Conservation (phyloP, 2,888 invertebrate species). For the Frankliniella intonsa region DNA sequence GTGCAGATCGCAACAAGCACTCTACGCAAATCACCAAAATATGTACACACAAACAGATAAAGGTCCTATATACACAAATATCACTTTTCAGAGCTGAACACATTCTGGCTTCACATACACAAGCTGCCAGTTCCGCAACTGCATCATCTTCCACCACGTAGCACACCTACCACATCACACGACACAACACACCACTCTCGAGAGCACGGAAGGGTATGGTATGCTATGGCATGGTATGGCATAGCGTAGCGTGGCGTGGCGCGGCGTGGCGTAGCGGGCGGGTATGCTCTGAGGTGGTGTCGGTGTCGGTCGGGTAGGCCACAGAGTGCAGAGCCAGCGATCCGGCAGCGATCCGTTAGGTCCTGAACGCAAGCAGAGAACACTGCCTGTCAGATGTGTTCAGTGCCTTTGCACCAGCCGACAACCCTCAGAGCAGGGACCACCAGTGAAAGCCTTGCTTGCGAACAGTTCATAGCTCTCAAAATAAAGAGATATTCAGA, state of each 20-base stretch:
- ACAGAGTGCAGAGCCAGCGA: slow-evolving; percentile 10
- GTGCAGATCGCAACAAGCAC: not conserved
- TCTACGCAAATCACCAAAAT: not conserved
- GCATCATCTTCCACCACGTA: not conserved
- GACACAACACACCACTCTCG: not conserved
- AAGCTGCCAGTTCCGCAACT: slow-evolving; percentile 3
- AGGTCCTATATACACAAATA: slow-evolving; percentile 24
- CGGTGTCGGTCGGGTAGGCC: slow-evolving; percentile 7
- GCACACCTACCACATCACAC: not conserved
- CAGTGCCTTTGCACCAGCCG: not conserved
- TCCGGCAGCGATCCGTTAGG: slow-evolving; percentile 2
- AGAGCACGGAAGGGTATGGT: not conserved
- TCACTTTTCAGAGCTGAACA: slow-evolving; percentile 22
- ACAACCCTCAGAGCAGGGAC: slow-evolving; percentile 25
- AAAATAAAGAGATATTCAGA: not conserved
- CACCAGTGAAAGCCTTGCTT: slow-evolving; percentile 26
- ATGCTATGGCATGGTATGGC: not conserved
- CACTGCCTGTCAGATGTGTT: slow-evolving; percentile 21
- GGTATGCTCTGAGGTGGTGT: slow-evolving; percentile 24
- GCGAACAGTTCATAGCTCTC: not conserved
- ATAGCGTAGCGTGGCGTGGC: not conserved
- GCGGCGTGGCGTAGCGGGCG: slow-evolving; percentile 6
- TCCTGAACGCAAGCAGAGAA: slow-evolving; percentile 26
- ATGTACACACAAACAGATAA: not conserved
- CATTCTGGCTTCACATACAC: slow-evolving; percentile 13